These are phyloP conservation scores for Diplazon laetatorius DNA, from an alignment of 2,888 invertebrate genomes.

Conservation along the genomic window DNA sequence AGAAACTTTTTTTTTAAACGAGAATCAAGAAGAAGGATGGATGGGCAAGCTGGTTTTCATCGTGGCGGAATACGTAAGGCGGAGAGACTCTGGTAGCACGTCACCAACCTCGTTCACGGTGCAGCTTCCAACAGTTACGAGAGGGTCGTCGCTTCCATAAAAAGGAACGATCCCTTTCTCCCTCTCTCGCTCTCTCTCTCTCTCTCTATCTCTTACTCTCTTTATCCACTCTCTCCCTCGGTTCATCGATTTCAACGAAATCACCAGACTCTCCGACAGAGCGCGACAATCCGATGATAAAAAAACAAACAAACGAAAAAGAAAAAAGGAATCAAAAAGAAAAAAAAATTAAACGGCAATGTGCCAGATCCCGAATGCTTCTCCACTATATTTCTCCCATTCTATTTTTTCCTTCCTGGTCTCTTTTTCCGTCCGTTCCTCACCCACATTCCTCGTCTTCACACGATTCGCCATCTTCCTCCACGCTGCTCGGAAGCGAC, in stretches of 20 bases:
- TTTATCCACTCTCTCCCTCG: slow-evolving; percentile 25
- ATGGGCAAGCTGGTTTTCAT: slow-evolving; percentile 36
- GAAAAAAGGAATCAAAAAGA: slow-evolving; percentile 45
- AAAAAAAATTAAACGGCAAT: slow-evolving; percentile 66
- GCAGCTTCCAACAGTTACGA: slow-evolving; percentile 54
- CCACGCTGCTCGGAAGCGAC: neutral
- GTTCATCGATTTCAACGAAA: slow-evolving; percentile 42
- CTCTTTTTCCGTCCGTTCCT: slow-evolving; percentile 34
- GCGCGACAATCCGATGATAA: too few species aligned
- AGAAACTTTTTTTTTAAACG: too few species aligned
- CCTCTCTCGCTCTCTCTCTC: slow-evolving; percentile 23
- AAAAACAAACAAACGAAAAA: too few species aligned
- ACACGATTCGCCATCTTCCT: slow-evolving; percentile 33
- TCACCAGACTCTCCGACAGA: too few species aligned
- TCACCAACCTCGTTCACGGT: slow-evolving; percentile 31
- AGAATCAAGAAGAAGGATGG: slow-evolving; percentile 19
- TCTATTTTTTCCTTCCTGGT: slow-evolving; percentile 34
- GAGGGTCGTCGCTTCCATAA: slow-evolving; percentile 24
- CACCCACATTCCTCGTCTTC: slow-evolving; percentile 7
- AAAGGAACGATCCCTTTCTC: slow-evolving; percentile 40
- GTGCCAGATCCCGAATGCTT: slow-evolving; percentile 64
- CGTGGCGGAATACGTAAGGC: slow-evolving; percentile 38
- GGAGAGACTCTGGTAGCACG: slow-evolving; percentile 44
- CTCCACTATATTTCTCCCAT: slow-evolving; percentile 15
- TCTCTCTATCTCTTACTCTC: slow-evolving; percentile 39